Base-by-base conservation (phyloP, 2,888 invertebrate genomes). In the Stomorhina lunata region DNA sequence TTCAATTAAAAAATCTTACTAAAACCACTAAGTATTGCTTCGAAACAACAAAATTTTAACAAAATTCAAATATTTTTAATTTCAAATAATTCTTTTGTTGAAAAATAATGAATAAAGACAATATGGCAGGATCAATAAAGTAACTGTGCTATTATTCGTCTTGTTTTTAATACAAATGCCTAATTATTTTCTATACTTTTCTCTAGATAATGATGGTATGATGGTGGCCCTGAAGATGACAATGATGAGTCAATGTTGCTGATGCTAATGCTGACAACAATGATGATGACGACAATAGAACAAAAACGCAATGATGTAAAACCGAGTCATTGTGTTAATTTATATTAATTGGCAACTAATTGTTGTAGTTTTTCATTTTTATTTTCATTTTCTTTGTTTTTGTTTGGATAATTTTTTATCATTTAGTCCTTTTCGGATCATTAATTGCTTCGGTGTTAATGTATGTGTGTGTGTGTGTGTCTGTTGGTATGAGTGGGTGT, bases 331-430 rank as follows among this genome's bases (percentile, higher is more conserved):
- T 80, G 76, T 82, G 80, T 79, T 87, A 86, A 87, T 87, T 87
- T 87, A 83, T 86, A 87, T 87, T 86, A 87, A 87, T 87, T 86
- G 86, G 81, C 85, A 86, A 84, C 85, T 85, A 87, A 86, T 87
- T 85, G 85, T 84, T 85, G 81, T 77, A 50, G 40, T 85, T 83
- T 61, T 71, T 50, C 45, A 7, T 37, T 29, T 63, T 69, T 40
- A 9, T 34, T 25, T 53, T 40, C 43, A 3, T 43, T 71, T 32
- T 15, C 76, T 75, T 59, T 43, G 10, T 48, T 48, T 20, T 17
- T 55, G 4, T 34, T 55, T 43, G 55, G 15, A 2, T 12, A 34
- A 22, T 61, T 57, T 66, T 57, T 72, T 40, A 22, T 66, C 17
- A 22, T 59, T 59, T 22, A 48, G 27, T 45, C 29, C 34, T 37